Percentiles rank a stretch among this genome's conserved stretches.
Conservation (phyloP, 2,888 invertebrate genomes). For the Drosophila gaucha region DNA sequence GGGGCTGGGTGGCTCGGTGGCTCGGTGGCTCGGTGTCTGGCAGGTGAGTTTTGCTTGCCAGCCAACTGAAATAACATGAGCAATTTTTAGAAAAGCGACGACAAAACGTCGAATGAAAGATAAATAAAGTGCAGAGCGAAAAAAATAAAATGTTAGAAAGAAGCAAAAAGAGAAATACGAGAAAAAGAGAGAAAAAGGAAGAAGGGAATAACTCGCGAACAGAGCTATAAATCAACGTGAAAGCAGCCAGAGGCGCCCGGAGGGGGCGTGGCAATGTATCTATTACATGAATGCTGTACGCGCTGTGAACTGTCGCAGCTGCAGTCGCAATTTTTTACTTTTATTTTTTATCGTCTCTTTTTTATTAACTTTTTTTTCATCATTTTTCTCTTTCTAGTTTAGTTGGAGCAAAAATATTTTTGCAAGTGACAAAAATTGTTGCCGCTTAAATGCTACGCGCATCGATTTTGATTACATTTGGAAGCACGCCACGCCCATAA, state of each 20-base stretch:
- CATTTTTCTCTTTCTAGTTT: constrained; percentile 30
- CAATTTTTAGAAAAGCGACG: constrained; percentile 76
- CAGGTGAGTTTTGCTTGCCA: constrained; percentile 51
- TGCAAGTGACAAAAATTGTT: constrained; percentile 60
- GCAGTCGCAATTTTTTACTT: constrained; percentile 54
- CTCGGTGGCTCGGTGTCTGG: constrained; percentile 21
- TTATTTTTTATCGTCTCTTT: constrained; percentile 37
- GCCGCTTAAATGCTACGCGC: constrained; percentile 56
- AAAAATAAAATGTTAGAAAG: constrained; percentile 58
- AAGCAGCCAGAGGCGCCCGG: constrained; percentile 49
- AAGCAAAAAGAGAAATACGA: background rate
- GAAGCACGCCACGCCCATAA: constrained; percentile 13
- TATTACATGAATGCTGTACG: constrained; percentile 57
- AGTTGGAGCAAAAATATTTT: constrained; percentile 66
- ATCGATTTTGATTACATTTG: constrained; percentile 63
- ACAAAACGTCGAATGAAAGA: constrained; percentile 81
- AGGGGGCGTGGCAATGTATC: constrained; percentile 59
- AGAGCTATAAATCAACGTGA: constrained; percentile 73
- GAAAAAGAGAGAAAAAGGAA: background rate
- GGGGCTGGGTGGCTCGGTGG: background rate
- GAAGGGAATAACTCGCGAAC: constrained; percentile 55
- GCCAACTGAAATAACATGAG: constrained; percentile 72
- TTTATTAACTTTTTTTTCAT: constrained; percentile 5
- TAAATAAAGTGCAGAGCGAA: constrained; percentile 66
- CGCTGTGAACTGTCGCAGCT: constrained; percentile 72